These are phyloP conservation scores for Fragum fragum DNA, from an alignment of 2,888 invertebrate genomes.

Conservation along the genomic window DNA sequence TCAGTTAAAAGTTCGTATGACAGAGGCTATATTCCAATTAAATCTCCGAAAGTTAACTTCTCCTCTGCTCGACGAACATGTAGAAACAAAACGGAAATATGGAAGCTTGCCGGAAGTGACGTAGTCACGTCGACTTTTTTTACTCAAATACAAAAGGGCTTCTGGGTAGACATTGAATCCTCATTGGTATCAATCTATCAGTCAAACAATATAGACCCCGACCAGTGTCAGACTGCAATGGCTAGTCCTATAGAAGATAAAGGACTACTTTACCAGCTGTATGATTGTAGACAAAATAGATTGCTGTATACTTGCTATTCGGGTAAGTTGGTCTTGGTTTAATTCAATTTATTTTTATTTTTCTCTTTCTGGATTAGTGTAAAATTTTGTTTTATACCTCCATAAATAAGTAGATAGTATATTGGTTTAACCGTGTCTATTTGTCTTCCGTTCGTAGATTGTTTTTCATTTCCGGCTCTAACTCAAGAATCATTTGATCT, in stretches of 20 bases:
- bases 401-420: too few relatives aligned
- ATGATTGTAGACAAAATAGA: not conserved
- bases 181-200: not conserved
- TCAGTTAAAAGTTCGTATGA: not conserved
- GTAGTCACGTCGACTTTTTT: not conserved
- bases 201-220: slow-evolving; percentile 1
- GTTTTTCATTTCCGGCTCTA: too few relatives aligned
- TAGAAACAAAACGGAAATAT: not conserved
- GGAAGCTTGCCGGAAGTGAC: slow-evolving; percentile 14
- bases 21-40: not conserved
- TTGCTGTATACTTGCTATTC: not conserved
- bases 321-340: too few relatives aligned
- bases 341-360: too few relatives aligned
- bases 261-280: not conserved
- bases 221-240: not conserved
- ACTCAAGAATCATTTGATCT: too few relatives aligned
- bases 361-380: too few relatives aligned
- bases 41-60: not conserved
- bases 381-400: too few relatives aligned
- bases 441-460: too few relatives aligned
- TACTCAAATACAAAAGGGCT: not conserved
- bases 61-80: not conserved
- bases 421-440: too few relatives aligned
- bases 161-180: slow-evolving; percentile 4
- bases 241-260: not conserved